Base-by-base conservation (phyloP, 2,888 invertebrate genomes). In the Sinotaia quadrata region DNA sequence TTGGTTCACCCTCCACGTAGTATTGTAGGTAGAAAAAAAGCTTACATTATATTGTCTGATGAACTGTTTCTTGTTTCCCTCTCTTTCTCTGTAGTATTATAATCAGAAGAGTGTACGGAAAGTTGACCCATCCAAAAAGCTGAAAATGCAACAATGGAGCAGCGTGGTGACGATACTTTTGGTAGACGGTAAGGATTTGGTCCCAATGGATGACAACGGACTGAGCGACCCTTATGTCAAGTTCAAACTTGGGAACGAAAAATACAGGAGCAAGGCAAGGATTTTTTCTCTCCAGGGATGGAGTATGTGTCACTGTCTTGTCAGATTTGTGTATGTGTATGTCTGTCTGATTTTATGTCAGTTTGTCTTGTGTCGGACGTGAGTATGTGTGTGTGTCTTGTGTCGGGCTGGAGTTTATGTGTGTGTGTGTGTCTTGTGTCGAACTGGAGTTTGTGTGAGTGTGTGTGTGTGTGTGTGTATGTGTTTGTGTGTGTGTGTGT, bases 81-180 rank as follows among this genome's bases (percentile, higher is more conserved):
- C n/a, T n/a, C n/a, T n/a, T n/a, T n/a, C n/a, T n/a, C n/a, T n/a
- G n/a, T n/a, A n/a, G n/a, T n/a, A n/a, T n/a, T n/a, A n/a, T n/a
- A n/a, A n/a, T n/a, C n/a, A n/a, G n/a, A n/a, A n/a, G n/a, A 58
- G 66, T 2, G 34, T 58, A 29, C 61, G 73, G 5, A n/a, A 34
- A 27, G 21, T 62, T 12, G 71, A 71, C 12, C 73, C 78, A 2
- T 77, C 80, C 33, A 86, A 85, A 72, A 87, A 87, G 72, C 89
- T 96, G 65, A 97, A 97, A 89, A 95, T 94, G 34, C 97, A 98
- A 89, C 95, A 97, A 87, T 98, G 98, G 98, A 96, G 95, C 86
- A 95, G 96, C 2, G 96, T 97, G 68, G 97, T 99, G 44, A 98
- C 97, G 71, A 95, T 98, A 79, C 94, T 98, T n/a, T 91, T 99